A percentile compares a stretch with the other conserved stretches of the same genome.
Evolutionary conservation across 2,888 invertebrate genomes (phyloP).

Genomic region (Neocrepidodera transversa): DNA sequence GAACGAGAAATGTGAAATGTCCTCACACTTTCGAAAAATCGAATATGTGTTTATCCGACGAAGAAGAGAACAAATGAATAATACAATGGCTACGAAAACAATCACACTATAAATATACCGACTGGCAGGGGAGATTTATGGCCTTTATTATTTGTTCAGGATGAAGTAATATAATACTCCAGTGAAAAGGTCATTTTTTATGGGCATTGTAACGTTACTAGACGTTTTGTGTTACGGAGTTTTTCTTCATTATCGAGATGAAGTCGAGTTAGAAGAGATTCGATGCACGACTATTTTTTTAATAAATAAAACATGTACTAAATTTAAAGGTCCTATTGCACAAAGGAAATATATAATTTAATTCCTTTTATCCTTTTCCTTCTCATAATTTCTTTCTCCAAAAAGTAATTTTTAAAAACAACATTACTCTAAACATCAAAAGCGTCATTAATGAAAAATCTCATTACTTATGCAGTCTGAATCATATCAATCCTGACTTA

Average conservation of each 20-base stretch:
- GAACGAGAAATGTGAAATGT: too few species aligned
- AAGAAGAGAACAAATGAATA: constrained; percentile 31
- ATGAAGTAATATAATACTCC: constrained; percentile 32
- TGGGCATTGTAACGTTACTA: constrained; percentile 27
- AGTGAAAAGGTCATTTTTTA: constrained; percentile 33
- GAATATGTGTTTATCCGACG: constrained; percentile 6
- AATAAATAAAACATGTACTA: too few species aligned
- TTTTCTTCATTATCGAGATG: constrained; percentile 23
- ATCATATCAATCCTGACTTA: neutral
- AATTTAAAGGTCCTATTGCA: too few species aligned
- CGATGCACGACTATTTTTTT: too few species aligned
- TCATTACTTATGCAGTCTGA: neutral
- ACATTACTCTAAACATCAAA: neutral
- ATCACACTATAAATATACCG: constrained; percentile 33
- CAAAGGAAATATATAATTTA: too few species aligned
- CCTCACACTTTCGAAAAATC: too few species aligned
- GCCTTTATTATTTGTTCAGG: constrained; percentile 33
- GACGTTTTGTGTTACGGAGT: constrained; percentile 28
- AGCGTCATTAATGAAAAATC: neutral
- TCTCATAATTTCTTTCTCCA: too few species aligned
- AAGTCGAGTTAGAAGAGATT: too few species aligned
- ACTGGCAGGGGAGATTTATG: constrained; percentile 32
- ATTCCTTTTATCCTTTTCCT: too few species aligned
- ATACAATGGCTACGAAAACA: constrained; percentile 34
- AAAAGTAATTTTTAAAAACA: too few species aligned